Percentiles rank a stretch among this genome's conserved stretches.
phyloP scores from a whole-genome alignment of 2,113 vertebrate genomes.

The Percopsis transmontana region DNA sequence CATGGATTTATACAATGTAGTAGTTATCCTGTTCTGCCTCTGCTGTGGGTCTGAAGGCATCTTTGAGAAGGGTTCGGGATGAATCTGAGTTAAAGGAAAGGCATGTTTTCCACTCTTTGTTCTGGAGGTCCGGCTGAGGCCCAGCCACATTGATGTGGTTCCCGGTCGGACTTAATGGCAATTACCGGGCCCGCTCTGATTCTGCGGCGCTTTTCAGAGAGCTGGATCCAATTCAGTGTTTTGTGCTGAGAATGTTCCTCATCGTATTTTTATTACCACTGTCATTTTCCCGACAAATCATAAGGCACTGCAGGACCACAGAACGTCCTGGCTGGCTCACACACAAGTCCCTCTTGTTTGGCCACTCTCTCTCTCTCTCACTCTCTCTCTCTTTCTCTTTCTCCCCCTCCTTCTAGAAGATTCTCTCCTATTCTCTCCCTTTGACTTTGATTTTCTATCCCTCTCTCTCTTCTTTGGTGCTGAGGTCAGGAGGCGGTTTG shows the following conservation, averaged over 20 bases:
- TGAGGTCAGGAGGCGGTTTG: conserved; percentile 42
- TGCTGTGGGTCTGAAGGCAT: conserved; percentile 57
- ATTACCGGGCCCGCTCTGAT: conserved; percentile 54
- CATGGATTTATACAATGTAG: conserved; percentile 52
- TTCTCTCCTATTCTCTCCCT: not conserved
- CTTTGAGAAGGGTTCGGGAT: conserved; percentile 52
- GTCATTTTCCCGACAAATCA: conserved; percentile 65
- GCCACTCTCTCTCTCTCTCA: not conserved
- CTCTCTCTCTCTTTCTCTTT: conserved; percentile 10
- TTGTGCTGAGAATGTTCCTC: conserved; percentile 40
- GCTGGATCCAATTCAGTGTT: conserved; percentile 52
- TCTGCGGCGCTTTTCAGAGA: conserved; percentile 30
- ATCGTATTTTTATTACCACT: conserved; percentile 67
- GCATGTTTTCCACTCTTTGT: conserved; percentile 57
- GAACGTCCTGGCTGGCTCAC: conserved; percentile 24
- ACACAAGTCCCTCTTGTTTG: conserved; percentile 19
- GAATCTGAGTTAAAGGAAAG: conserved; percentile 50
- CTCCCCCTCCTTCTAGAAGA: conserved; percentile 13
- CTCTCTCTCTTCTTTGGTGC: conserved; percentile 22
- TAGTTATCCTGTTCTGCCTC: conserved; percentile 66
- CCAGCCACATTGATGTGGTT: conserved; percentile 62
- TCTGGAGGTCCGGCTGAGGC: conserved; percentile 38
- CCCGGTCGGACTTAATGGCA: conserved; percentile 51
- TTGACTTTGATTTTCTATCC: too few species aligned
- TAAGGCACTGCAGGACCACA: conserved; percentile 51